Evolutionary conservation across 2,888 invertebrate species (phyloP), one percentile per base, ranked within the genome.

Genomic region (Oegoconia quadripuncta): DNA sequence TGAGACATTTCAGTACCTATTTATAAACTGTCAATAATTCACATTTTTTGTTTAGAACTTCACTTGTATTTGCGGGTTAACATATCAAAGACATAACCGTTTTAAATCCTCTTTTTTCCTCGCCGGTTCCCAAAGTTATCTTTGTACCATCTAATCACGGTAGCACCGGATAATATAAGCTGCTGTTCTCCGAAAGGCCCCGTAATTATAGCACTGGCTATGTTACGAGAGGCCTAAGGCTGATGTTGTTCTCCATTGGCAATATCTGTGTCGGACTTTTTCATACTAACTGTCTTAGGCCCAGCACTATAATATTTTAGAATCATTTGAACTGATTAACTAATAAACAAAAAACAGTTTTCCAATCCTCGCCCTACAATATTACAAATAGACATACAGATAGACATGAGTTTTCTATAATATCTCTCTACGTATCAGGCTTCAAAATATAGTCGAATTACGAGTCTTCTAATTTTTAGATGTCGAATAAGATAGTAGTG

Each of bases 61-160:
- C n/a, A n/a, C n/a, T n/a, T n/a, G n/a, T n/a, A n/a, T n/a, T n/a
- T n/a, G n/a, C n/a, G n/a, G n/a, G n/a, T n/a, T n/a, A n/a, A n/a
- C n/a, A n/a, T n/a, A n/a, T n/a, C 26, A 34, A 34, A 34, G 34
- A 34, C 34, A 34, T 16, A 16, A 12, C 26, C 26, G 28, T 27
- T 36, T 31, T 25, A 15, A 26, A 13, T 23, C n/a, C n/a, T n/a
- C n/a, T 52, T 62, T 60, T 56, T 55, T 27, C 27, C 8, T 56
- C 44, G 37, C 42, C 12, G 40, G 44, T 50, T 58, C 64, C 52
- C 57, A 59, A 59, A 63, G 60, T 46, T 75, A 77, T 76, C 77
- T 38, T 58, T 63, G 71, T 62, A 66, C 53, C 74, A 79, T 78
- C 82, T 80, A 80, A 81, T 79, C 81, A 77, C 82, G 52, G 83